Percentiles rank a stretch among this genome's conserved stretches.
These are phyloP conservation scores for Prostheceraeus crozeri DNA, from an alignment of 2,888 invertebrate genomes.

Conservation along the genomic window DNA sequence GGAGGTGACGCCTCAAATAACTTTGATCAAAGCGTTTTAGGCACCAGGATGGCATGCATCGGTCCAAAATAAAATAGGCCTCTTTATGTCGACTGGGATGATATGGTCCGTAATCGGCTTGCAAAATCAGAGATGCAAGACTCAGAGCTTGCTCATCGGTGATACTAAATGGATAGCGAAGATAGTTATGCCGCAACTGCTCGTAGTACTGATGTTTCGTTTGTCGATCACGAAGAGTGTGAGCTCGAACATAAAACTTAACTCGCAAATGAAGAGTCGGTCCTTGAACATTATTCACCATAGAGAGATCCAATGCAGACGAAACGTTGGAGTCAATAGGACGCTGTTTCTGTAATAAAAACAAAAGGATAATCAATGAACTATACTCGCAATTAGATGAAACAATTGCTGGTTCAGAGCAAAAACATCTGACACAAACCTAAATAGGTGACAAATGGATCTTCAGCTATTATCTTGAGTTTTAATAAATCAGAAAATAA, in stretches of 20 bases:
- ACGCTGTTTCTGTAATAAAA: too few relatives aligned
- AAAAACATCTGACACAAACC: too few relatives aligned
- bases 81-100: not conserved
- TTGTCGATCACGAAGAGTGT: slow-evolving; percentile 66
- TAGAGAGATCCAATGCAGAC: too few relatives aligned
- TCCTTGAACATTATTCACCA: too few relatives aligned
- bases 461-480: too few relatives aligned
- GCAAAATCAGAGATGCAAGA: slow-evolving; percentile 78
- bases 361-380: too few relatives aligned
- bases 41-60: not conserved
- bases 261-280: slow-evolving; percentile 4
- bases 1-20: slow-evolving; percentile 62
- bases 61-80: slow-evolving; percentile 18
- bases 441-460: too few relatives aligned
- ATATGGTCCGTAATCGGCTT: slow-evolving; percentile 73
- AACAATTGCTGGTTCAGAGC: too few relatives aligned
- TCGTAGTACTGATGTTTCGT: slow-evolving; percentile 87
- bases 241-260: not conserved
- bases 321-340: too few relatives aligned
- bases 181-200: slow-evolving; percentile 79
- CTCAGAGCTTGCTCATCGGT: slow-evolving; percentile 62
- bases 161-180: slow-evolving; percentile 58
- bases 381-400: too few relatives aligned
- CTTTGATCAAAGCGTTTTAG: slow-evolving; percentile 55
- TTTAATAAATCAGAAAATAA: too few relatives aligned